Conservation (phyloP, 2,888 invertebrate species). For the Choreutis nemorana region DNA sequence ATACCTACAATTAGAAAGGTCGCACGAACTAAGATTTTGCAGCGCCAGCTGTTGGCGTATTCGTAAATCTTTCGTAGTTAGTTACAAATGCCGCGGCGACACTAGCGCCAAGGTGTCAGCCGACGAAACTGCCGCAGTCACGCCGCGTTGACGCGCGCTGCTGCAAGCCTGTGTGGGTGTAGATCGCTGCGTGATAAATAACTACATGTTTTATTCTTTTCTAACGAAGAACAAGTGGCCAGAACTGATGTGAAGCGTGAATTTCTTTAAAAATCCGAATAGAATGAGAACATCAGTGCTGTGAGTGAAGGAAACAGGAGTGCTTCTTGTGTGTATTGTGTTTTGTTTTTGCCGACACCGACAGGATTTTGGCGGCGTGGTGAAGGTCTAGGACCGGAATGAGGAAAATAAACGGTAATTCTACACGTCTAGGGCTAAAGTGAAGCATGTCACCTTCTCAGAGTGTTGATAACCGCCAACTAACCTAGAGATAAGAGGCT, state of each 20-base stretch:
- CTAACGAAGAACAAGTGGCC: constrained; percentile 27
- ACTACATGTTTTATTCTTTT: constrained; percentile 48
- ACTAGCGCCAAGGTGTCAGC: constrained; percentile 51
- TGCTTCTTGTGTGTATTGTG: constrained; percentile 45
- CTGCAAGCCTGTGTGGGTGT: constrained; percentile 56
- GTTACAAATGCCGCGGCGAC: constrained; percentile 20
- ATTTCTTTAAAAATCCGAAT: constrained; percentile 25
- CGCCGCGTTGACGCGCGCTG: constrained; percentile 63
- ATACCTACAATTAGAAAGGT: no score
- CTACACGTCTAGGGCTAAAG: neutral
- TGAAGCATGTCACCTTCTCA: neutral
- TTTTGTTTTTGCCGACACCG: constrained; percentile 49
- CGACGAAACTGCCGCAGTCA: constrained; percentile 60
- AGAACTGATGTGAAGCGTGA: constrained; percentile 1
- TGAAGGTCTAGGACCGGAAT: constrained; percentile 53
- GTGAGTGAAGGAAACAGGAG: constrained; percentile 26
- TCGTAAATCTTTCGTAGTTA: constrained; percentile 13
- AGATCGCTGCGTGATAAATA: constrained; percentile 53
- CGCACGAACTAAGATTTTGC: no score
- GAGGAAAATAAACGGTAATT: constrained; percentile 61
- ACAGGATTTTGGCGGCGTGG: constrained; percentile 55
- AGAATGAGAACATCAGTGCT: constrained; percentile 19
- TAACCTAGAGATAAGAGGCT: constrained; percentile 23
- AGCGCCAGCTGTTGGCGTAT: constrained; percentile 35
- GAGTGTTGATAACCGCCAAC: constrained; percentile 13